Percentiles rank a stretch among this genome's conserved stretches.
Evolutionary conservation across 2,888 invertebrate species (phyloP).

Genomic region (Drosophila tripunctata): DNA sequence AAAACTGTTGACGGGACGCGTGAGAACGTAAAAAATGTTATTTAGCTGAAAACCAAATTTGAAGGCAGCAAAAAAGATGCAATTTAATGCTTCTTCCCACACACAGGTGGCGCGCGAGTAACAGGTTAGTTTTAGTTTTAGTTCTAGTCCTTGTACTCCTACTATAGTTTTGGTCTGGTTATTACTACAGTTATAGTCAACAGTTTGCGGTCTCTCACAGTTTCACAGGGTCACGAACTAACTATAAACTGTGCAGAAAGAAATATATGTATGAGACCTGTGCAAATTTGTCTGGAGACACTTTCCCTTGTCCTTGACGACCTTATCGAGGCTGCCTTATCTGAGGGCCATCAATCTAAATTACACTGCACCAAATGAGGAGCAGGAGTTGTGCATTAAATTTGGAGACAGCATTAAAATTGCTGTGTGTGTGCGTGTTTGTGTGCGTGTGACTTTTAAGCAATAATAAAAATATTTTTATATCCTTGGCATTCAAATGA

Average conservation of each 20-base stretch:
- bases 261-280: conserved; percentile 36
- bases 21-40: conserved; percentile 68
- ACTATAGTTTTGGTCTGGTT: neutral
- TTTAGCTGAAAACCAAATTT: conserved; percentile 46
- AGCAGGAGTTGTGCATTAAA: conserved; percentile 25
- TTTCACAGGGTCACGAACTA: conserved; percentile 63
- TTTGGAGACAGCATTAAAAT: conserved; percentile 26
- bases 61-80: conserved; percentile 27
- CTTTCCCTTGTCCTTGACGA: conserved; percentile 47
- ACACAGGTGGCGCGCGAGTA: conserved; percentile 49
- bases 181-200: conserved; percentile 4
- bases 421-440: too few species aligned
- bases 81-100: conserved; percentile 40
- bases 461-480: conserved; percentile 57
- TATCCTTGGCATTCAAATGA: conserved; percentile 42
- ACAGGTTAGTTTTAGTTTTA: conserved; percentile 40
- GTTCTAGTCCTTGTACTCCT: conserved; percentile 17
- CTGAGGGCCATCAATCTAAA: conserved; percentile 67
- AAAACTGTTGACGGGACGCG: conserved; percentile 57
- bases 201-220: conserved; percentile 16
- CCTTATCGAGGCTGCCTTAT: conserved; percentile 23
- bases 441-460: conserved; percentile 18
- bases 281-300: conserved; percentile 45
- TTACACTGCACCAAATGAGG: conserved; percentile 37
- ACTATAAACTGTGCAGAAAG: conserved; percentile 54